Conservation (phyloP, 2,888 invertebrate genomes). For the Drosophila pseudotakahashii region DNA sequence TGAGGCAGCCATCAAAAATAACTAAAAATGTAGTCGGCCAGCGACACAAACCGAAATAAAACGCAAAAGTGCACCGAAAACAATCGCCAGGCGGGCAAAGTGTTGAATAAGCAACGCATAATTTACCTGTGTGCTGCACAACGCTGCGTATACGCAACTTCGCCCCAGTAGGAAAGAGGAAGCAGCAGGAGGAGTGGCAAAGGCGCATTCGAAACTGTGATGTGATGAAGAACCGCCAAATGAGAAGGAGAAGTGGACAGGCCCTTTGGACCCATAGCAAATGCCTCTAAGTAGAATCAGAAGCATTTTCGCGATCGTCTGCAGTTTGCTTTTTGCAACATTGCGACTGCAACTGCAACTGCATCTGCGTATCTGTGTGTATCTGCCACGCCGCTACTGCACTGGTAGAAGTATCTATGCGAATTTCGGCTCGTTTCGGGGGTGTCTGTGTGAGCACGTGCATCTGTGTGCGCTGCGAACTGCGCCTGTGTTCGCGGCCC, state of each 20-base stretch:
- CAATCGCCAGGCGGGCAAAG: slow-evolving; percentile 19
- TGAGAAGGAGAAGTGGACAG: slow-evolving; percentile 9
- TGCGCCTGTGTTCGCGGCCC: slow-evolving; percentile 44
- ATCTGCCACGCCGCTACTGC: slow-evolving; percentile 48
- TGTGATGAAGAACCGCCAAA: slow-evolving; percentile 26
- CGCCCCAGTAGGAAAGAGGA: neutral
- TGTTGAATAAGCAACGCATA: slow-evolving; percentile 19
- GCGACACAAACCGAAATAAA: slow-evolving; percentile 32
- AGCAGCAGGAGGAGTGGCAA: slow-evolving; percentile 6
- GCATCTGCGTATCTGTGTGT: slow-evolving; percentile 46
- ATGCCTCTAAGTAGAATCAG: slow-evolving; percentile 19
- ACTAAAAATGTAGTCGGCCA: slow-evolving; percentile 44
- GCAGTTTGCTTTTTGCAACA: slow-evolving; percentile 44
- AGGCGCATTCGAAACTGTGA: slow-evolving; percentile 10
- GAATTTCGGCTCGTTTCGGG: slow-evolving; percentile 49
- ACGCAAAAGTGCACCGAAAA: slow-evolving; percentile 39
- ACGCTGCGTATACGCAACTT: slow-evolving; percentile 65
- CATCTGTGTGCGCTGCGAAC: slow-evolving; percentile 40
- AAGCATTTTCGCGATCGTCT: slow-evolving; percentile 54
- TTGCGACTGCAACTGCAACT: slow-evolving; percentile 38
- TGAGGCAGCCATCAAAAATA: slow-evolving; percentile 42
- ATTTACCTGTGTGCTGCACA: slow-evolving; percentile 30
- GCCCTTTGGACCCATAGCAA: slow-evolving; percentile 23
- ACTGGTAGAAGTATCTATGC: slow-evolving; percentile 49
- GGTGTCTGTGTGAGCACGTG: slow-evolving; percentile 55